These are phyloP conservation scores for Hapalemur alaotrensis DNA, from an alignment of 2,797 vertebrate genomes.

Conservation along the genomic window DNA sequence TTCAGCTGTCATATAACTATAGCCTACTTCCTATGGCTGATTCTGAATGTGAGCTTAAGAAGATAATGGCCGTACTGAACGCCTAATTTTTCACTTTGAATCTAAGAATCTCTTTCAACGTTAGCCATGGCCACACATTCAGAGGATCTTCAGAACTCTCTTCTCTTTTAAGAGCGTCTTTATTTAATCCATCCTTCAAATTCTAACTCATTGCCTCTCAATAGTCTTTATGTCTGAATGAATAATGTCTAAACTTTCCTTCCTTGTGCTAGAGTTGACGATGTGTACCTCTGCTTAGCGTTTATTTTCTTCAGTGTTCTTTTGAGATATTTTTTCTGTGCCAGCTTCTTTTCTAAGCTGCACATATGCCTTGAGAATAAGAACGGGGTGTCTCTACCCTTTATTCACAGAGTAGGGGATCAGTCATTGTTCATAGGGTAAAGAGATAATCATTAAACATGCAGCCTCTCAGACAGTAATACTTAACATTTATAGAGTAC, in stretches of 20 bases:
- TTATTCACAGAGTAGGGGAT: neutral
- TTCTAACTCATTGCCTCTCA: neutral
- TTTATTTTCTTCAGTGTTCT: neutral
- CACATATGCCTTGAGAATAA: neutral
- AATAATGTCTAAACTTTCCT: neutral
- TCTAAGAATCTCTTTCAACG: neutral
- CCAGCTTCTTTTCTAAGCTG: neutral
- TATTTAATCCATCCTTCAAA: neutral
- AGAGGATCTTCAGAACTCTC: neutral
- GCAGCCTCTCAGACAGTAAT: neutral
- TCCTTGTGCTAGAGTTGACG: neutral
- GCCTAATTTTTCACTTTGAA: neutral
- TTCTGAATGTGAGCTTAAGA: neutral
- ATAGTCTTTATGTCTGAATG: neutral
- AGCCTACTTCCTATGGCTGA: neutral
- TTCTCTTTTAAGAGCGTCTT: neutral
- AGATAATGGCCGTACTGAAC: neutral
- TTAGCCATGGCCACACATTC: neutral
- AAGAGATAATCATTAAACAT: neutral
- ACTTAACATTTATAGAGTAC: neutral
- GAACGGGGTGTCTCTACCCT: neutral
- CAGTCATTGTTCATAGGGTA: neutral
- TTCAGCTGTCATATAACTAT: neutral
- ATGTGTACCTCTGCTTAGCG: neutral
- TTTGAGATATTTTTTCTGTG: neutral